These are phyloP conservation scores for Ceratotherium simum DNA, from an alignment of 2,113 vertebrate species.

Conservation along the genomic window DNA sequence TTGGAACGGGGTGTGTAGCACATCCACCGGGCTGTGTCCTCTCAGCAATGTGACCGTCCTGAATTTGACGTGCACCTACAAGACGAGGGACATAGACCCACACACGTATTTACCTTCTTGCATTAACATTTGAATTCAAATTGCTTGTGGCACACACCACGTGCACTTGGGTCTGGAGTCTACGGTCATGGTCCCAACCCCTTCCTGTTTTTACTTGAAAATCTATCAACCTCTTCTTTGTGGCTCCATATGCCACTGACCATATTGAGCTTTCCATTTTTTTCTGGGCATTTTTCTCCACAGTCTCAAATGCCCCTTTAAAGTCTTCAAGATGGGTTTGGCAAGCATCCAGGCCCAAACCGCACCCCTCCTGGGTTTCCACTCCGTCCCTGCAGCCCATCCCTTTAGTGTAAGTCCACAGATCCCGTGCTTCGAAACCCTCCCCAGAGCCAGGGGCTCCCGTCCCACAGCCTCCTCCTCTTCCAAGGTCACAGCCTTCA, in stretches of 20 bases:
- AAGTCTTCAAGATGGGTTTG: background rate
- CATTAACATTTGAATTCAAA: background rate
- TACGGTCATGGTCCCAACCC: background rate
- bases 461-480: background rate
- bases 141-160: background rate
- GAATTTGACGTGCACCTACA: background rate
- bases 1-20: background rate
- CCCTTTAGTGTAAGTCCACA: background rate
- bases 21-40: no score
- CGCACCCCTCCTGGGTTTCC: background rate
- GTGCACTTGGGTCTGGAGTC: background rate
- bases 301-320: background rate
- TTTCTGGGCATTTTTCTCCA: background rate
- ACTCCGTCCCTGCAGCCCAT: background rate
- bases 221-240: background rate
- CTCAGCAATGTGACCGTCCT: background rate
- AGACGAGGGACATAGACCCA: background rate
- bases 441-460: background rate
- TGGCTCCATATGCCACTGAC: background rate
- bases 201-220: background rate
- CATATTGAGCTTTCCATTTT: background rate
- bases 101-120: background rate
- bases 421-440: background rate
- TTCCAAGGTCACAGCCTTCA: constrained; percentile 12
- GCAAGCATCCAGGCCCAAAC: background rate